Conservation (phyloP, 2,888 invertebrate species). For the Pandemis cinnamomeana region DNA sequence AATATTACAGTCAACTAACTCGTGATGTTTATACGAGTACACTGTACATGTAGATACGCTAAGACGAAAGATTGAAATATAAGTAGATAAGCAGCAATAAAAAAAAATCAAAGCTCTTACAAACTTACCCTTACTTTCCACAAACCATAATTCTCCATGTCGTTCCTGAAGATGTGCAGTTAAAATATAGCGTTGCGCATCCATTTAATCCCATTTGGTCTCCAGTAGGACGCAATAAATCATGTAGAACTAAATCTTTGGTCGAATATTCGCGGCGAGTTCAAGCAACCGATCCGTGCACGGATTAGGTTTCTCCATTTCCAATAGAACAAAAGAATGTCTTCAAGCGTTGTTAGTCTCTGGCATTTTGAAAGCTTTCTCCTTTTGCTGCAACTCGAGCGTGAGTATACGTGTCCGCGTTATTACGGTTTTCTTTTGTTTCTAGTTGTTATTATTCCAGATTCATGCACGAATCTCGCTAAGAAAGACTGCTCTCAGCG, state of each 20-base stretch:
- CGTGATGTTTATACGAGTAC: background rate
- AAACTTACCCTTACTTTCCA: background rate
- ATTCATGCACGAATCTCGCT: constrained; percentile 2
- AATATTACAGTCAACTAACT: background rate
- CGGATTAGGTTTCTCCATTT: constrained; percentile 55
- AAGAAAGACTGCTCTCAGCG: background rate
- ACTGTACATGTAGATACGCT: background rate
- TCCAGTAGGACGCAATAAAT: constrained; percentile 34
- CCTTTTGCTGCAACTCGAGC: constrained; percentile 32
- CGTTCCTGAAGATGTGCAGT: constrained; percentile 26
- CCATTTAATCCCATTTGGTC: constrained; percentile 33
- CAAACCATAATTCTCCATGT: constrained; percentile 14
- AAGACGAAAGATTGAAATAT: background rate
- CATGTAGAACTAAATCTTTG: constrained; percentile 41
- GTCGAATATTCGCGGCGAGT: constrained; percentile 48
- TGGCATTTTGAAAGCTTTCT: constrained; percentile 43
- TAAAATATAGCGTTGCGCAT: constrained; percentile 31
- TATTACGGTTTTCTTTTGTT: constrained; percentile 22
- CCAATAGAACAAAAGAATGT: constrained; percentile 55
- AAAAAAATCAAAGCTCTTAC: background rate
- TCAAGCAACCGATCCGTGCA: constrained; percentile 46
- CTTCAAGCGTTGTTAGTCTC: constrained; percentile 46
- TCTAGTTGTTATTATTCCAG: constrained; percentile 6
- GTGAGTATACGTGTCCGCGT: constrained; percentile 16
- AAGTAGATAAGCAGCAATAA: background rate